Conservation (phyloP, 2,888 invertebrate species). For the Sphecodes monilicornis region DNA sequence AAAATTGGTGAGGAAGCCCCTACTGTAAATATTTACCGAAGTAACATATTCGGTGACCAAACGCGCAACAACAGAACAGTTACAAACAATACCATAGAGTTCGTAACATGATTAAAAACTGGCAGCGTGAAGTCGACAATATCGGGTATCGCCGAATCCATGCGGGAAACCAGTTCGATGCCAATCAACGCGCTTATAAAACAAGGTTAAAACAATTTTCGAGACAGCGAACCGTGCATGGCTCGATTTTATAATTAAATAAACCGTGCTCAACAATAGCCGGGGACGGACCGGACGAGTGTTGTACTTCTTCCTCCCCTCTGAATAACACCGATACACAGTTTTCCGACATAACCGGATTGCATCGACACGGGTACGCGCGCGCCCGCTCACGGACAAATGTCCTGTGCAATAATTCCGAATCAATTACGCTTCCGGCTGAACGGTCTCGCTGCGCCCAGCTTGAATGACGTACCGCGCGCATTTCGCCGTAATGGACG, state of each 20-base stretch:
- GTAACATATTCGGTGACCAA: neutral
- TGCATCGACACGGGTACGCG: neutral
- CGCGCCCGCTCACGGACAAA: constrained; percentile 38
- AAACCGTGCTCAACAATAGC: constrained; percentile 42
- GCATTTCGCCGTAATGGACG: constrained; percentile 11
- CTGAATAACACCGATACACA: constrained; percentile 31
- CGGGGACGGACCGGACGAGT: neutral
- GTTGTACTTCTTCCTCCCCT: constrained; percentile 17
- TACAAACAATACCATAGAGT: neutral
- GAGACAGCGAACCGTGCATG: constrained; percentile 46
- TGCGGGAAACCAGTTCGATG: constrained; percentile 25
- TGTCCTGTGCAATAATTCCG: constrained; percentile 61
- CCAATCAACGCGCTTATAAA: constrained; percentile 35
- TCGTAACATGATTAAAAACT: neutral
- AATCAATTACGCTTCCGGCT: constrained; percentile 58
- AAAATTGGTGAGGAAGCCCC: no score
- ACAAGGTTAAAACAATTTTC: constrained; percentile 50
- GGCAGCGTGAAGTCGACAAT: neutral
- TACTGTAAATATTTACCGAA: no score
- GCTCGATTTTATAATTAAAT: constrained; percentile 53
- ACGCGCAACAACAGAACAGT: neutral
- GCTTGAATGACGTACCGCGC: neutral
- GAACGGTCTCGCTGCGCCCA: constrained; percentile 29
- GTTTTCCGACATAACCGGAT: constrained; percentile 55
- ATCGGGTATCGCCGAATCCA: constrained; percentile 2